These are phyloP conservation scores for Phengaris alcon DNA, from an alignment of 2,888 invertebrate genomes.

Conservation along the genomic window DNA sequence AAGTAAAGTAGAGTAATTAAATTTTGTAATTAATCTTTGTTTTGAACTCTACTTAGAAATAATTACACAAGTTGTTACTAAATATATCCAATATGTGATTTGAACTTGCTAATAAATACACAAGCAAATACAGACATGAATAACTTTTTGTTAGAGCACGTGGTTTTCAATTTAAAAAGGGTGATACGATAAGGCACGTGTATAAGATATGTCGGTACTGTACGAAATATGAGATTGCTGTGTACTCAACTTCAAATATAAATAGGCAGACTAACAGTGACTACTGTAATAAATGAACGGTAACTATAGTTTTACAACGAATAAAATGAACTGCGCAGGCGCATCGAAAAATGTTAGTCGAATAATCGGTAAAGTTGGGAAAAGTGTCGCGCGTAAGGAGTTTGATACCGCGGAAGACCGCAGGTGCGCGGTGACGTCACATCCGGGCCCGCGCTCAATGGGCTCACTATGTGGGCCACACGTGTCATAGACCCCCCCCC, in stretches of 20 bases:
- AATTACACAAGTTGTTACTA: no score
- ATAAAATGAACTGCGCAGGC: background rate
- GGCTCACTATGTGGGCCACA: constrained; percentile 73
- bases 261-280: background rate
- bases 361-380: background rate
- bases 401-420: constrained; percentile 40
- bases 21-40: no score
- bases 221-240: background rate
- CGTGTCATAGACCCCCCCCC: constrained; percentile 58
- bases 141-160: background rate
- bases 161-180: background rate
- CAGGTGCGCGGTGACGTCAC: constrained; percentile 71
- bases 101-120: background rate
- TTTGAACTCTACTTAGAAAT: no score
- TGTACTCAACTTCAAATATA: background rate
- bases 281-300: background rate
- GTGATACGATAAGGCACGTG: background rate
- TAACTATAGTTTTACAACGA: no score
- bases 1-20: no score
- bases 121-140: background rate
- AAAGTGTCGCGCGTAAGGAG: constrained; percentile 19
- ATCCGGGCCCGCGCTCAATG: constrained; percentile 58
- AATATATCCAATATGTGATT: no score
- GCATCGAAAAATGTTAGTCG: background rate
- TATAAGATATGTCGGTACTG: background rate